Conservation (phyloP, 2,888 invertebrate genomes). For the Didymodactylos carnosus region DNA sequence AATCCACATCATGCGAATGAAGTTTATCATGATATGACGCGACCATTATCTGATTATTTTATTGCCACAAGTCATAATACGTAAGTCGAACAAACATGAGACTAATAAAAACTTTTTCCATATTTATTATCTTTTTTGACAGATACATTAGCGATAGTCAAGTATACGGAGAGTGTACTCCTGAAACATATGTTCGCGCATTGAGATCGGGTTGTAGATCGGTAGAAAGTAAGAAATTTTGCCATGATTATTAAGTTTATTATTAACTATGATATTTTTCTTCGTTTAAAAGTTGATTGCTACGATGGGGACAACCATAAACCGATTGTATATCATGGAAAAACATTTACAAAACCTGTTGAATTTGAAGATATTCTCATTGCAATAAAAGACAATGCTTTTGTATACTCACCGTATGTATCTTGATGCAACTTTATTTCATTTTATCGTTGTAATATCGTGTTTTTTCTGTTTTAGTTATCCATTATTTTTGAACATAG, state of each 20-base stretch:
- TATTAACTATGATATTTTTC: too few species aligned
- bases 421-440: not conserved
- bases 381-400: not conserved
- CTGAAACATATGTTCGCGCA: not conserved
- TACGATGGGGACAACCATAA: not conserved
- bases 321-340: not conserved
- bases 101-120: not conserved
- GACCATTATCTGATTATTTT: not conserved
- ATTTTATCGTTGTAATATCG: not conserved
- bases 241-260: not conserved
- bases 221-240: not conserved
- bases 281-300: not conserved
- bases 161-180: not conserved
- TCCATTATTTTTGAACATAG: conserved; percentile 31
- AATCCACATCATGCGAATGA: not conserved
- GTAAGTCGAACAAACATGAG: not conserved
- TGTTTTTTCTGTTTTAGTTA: conserved; percentile 20
- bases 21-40: not conserved
- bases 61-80: not conserved
- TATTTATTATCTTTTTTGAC: not conserved
- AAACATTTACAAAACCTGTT: not conserved
- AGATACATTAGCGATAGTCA: not conserved
- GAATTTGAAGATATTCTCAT: not conserved
- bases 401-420: not conserved
- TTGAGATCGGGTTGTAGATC: not conserved